Evolutionary conservation across 2,888 invertebrate genomes (phyloP).

Genomic region (Brenthis ino): DNA sequence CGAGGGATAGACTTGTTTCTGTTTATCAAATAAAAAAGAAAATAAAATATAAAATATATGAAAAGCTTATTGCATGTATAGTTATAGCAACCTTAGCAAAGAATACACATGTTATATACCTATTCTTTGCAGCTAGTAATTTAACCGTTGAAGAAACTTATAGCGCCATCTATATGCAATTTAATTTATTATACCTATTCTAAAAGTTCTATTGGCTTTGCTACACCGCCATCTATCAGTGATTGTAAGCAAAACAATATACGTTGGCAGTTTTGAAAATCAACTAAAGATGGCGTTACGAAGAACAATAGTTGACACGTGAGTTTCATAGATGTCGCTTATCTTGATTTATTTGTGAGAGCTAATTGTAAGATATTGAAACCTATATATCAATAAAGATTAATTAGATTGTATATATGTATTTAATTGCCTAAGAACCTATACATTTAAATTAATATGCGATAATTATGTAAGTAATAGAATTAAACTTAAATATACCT

Average conservation of each 20-base stretch:
- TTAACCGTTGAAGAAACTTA: background rate
- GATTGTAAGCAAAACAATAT: background rate
- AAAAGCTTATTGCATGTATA: no score
- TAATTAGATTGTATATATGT: background rate
- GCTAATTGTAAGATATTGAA: background rate
- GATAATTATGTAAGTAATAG: no score
- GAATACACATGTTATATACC: background rate
- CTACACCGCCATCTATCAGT: slow-evolving; percentile 2
- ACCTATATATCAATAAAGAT: no score
- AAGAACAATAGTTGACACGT: background rate
- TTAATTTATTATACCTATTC: background rate
- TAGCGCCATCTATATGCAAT: background rate
- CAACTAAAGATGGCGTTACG: background rate
- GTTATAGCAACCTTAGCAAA: no score
- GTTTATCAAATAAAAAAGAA: no score
- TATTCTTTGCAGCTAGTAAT: background rate
- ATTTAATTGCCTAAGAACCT: no score
- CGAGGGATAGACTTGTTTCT: no score
- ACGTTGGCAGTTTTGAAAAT: background rate
- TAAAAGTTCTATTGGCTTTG: background rate
- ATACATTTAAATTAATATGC: background rate
- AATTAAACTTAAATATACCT: no score
- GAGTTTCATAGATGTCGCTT: background rate
- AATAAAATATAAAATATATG: no score
- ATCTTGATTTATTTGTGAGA: background rate